phyloP scores from a whole-genome alignment of 2,888 invertebrate species.

The Trissolcus brochymenae region DNA sequence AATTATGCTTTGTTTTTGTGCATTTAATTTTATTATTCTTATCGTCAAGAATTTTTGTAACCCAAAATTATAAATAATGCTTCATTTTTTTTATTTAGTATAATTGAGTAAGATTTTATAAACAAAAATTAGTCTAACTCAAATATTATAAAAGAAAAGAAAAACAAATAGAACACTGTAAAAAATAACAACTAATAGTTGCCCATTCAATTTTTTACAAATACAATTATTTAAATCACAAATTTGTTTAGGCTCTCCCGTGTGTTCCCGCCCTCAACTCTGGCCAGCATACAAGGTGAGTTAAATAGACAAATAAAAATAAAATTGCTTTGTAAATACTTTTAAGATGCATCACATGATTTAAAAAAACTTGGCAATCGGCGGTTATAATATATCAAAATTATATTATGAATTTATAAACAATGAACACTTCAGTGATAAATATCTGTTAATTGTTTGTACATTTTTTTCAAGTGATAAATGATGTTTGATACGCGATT shows the following conservation, averaged over 20 bases:
- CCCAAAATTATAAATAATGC: too few relatives aligned
- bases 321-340: conserved; percentile 8
- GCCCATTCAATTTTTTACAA: not conserved
- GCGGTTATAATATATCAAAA: too few relatives aligned
- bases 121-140: not conserved
- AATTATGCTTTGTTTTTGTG: too few relatives aligned
- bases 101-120: not conserved
- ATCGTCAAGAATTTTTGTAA: too few relatives aligned
- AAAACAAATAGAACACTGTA: too few relatives aligned
- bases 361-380: conserved; percentile 35
- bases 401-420: too few relatives aligned
- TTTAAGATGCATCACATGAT: not conserved
- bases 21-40: too few relatives aligned
- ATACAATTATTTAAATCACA: not conserved
- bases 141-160: not conserved
- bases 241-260: conserved; percentile 82
- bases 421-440: too few relatives aligned
- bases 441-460: too few relatives aligned
- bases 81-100: not conserved
- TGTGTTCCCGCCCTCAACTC: conserved; percentile 87
- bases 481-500: not conserved
- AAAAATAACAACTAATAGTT: too few relatives aligned
- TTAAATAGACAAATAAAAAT: conserved; percentile 27
- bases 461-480: too few relatives aligned
- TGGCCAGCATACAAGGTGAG: conserved; percentile 88